These are phyloP conservation scores for Brachyopa scutellaris DNA, from an alignment of 2,888 invertebrate species.

Conservation along the genomic window DNA sequence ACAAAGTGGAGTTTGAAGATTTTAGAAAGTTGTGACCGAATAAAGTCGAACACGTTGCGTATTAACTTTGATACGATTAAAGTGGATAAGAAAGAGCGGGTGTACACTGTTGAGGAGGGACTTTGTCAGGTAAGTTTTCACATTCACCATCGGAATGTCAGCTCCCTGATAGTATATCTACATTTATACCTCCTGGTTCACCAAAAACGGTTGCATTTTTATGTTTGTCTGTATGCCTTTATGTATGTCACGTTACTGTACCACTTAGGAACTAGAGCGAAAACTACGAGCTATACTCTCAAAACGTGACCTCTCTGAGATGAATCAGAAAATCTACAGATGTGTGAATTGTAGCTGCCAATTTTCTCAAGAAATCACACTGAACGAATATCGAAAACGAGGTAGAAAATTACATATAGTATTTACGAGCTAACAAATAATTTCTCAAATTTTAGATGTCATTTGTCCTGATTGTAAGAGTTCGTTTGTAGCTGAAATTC, in stretches of 20 bases:
- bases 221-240: neutral
- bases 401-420: constrained; percentile 75
- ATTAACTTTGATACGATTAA: constrained; percentile 85
- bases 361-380: constrained; percentile 83
- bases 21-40: constrained; percentile 83
- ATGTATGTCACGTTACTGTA: too few relatives aligned
- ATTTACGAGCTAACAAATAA: too few relatives aligned
- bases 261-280: constrained; percentile 83
- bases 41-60: constrained; percentile 82
- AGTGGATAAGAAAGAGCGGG: constrained; percentile 83
- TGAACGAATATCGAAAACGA: constrained; percentile 73
- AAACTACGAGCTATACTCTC: constrained; percentile 82
- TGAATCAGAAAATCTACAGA: constrained; percentile 83
- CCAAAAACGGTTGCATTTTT: too few relatives aligned
- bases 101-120: constrained; percentile 84
- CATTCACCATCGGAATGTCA: too few relatives aligned
- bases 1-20: constrained; percentile 83
- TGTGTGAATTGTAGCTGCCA: constrained; percentile 86
- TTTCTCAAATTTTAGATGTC: constrained; percentile 76
- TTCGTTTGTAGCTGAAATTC: constrained; percentile 83
- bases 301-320: constrained; percentile 82
- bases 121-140: constrained; percentile 84
- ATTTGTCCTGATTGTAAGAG: constrained; percentile 85
- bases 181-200: too few relatives aligned
- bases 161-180: too few relatives aligned